These are phyloP conservation scores for Lutjanus argentimaculatus DNA, from an alignment of 2,797 vertebrate species.

Conservation along the genomic window DNA sequence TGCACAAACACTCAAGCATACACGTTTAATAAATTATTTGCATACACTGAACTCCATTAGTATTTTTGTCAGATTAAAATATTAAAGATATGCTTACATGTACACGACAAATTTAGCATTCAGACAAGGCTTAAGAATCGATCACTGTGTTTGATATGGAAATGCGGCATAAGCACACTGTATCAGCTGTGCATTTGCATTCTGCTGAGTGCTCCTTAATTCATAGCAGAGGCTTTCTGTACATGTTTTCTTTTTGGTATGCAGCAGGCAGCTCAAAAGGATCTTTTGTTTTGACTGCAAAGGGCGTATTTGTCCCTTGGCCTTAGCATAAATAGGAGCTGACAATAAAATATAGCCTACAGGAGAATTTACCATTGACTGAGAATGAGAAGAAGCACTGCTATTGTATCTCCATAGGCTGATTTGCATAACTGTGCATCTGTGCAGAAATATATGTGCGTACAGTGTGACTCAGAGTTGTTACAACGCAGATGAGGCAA, in stretches of 20 bases:
- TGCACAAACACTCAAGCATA: conserved; percentile 9
- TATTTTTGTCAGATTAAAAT: conserved; percentile 16
- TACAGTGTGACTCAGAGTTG: not conserved
- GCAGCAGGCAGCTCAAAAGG: conserved; percentile 36
- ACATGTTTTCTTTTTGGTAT: conserved; percentile 46
- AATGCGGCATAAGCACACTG: conserved; percentile 52
- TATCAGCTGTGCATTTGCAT: conserved; percentile 58
- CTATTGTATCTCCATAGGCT: conserved; percentile 4
- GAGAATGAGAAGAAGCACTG: conserved; percentile 19
- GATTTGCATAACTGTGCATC: conserved; percentile 47
- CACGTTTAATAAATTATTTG: conserved; percentile 24
- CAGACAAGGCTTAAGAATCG: conserved; percentile 54
- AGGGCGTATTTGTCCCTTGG: conserved; percentile 48
- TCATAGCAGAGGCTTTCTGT: conserved; percentile 44
- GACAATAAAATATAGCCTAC: conserved; percentile 62
- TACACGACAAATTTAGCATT: conserved; percentile 25
- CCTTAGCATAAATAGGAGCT: conserved; percentile 48
- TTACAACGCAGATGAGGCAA: not conserved
- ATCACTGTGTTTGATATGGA: conserved; percentile 69
- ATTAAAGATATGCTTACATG: not conserved
- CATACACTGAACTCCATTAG: conserved; percentile 18
- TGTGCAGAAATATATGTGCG: not conserved
- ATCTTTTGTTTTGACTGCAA: conserved; percentile 65
- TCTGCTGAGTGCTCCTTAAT: conserved; percentile 71
- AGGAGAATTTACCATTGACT: conserved; percentile 44